Conservation (phyloP, 2,113 vertebrate genomes). For the human region GRCh38 chr5:118761001-118761500, state of each 20-base stretch:
- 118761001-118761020: background rate
- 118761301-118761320: background rate
- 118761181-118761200: background rate
- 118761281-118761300: background rate
- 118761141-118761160: slow-evolving; percentile 52
- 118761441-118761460: background rate
- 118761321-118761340: background rate
- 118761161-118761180: slow-evolving; percentile 25
- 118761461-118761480: slow-evolving; percentile 17
- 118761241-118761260: background rate
- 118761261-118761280: background rate
- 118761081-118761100: slow-evolving; percentile 28
- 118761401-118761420: slow-evolving; percentile 10
- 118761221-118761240: background rate
- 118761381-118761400: slow-evolving; percentile 6
- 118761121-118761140: slow-evolving; percentile 48
- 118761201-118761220: background rate
- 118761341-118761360: background rate
- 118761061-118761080: slow-evolving; percentile 38
- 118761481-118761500: slow-evolving; percentile 25
- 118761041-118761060: background rate
- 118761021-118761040: slow-evolving; percentile 32
- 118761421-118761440: background rate
- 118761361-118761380: background rate
- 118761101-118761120: slow-evolving; percentile 55